Evolutionary conservation across 2,113 vertebrate species (phyloP).

Genomic region (Meleagris gallopavo): DNA sequence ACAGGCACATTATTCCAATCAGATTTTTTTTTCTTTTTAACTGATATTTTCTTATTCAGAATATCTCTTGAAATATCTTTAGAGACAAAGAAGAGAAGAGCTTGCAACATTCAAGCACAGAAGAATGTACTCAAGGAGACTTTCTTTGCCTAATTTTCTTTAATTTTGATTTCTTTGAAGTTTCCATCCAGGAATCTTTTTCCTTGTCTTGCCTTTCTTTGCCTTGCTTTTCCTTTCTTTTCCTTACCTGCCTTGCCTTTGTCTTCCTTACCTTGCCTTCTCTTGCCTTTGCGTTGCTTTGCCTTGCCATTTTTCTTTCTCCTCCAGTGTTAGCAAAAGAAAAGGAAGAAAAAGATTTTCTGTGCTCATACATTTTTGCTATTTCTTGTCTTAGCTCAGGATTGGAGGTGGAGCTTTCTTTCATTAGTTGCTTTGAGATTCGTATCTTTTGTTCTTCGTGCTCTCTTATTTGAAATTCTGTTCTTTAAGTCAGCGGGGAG

Average conservation of each 20-base stretch:
- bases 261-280: background rate
- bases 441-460: slow-evolving; percentile 63
- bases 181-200: background rate
- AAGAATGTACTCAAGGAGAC: background rate
- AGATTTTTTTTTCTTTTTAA: background rate
- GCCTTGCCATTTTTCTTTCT: background rate
- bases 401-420: slow-evolving; percentile 47
- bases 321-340: background rate
- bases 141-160: background rate
- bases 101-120: background rate
- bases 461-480: slow-evolving; percentile 48
- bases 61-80: background rate
- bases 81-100: background rate
- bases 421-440: slow-evolving; percentile 73
- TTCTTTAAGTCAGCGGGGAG: slow-evolving; percentile 61
- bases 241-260: no score
- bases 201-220: no score
- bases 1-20: background rate
- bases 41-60: background rate
- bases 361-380: slow-evolving; percentile 2
- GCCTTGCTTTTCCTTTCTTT: no score
- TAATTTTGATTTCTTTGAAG: slow-evolving; percentile 30
- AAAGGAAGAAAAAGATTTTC: background rate
- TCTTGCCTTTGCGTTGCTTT: no score
- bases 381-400: slow-evolving; percentile 29